Conservation (phyloP, 2,113 vertebrate genomes). For the Brachypteracias leptosomus region DNA sequence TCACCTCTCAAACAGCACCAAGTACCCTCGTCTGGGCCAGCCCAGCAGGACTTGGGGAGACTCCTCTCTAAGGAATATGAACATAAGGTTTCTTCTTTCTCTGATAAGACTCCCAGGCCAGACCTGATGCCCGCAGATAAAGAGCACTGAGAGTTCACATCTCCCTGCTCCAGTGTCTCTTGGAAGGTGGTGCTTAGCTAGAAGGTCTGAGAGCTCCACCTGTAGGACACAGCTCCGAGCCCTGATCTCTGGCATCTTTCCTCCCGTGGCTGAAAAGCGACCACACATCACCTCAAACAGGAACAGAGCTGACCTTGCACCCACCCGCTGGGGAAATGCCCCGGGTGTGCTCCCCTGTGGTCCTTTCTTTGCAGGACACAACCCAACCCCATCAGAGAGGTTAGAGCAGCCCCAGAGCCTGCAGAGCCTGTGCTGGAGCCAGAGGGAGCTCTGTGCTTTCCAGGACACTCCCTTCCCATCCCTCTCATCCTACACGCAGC, state of each 20-base stretch:
- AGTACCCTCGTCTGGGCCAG: not conserved
- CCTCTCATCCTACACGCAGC: not conserved
- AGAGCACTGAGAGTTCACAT: not conserved
- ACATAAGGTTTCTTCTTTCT: not conserved
- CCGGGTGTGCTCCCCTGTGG: not conserved
- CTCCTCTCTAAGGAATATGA: not conserved
- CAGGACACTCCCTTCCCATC: not conserved
- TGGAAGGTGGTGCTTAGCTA: not conserved
- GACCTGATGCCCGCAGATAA: not conserved
- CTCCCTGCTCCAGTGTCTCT: not conserved
- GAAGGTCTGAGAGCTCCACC: slow-evolving; percentile 52
- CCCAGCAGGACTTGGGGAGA: not conserved
- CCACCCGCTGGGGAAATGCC: not conserved
- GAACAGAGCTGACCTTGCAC: not conserved
- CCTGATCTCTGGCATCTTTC: not conserved
- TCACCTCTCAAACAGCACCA: not conserved
- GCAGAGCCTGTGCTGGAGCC: not conserved
- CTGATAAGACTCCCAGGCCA: not conserved
- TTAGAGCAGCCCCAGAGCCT: not conserved
- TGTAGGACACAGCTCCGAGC: slow-evolving; percentile 6
- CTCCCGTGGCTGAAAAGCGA: not conserved
- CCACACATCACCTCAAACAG: no score
- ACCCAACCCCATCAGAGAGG: not conserved
- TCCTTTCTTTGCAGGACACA: not conserved
- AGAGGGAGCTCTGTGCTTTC: not conserved